Evolutionary conservation across 2,797 vertebrate genomes (phyloP).

Genomic region (Hypotaenidia okinawae): DNA sequence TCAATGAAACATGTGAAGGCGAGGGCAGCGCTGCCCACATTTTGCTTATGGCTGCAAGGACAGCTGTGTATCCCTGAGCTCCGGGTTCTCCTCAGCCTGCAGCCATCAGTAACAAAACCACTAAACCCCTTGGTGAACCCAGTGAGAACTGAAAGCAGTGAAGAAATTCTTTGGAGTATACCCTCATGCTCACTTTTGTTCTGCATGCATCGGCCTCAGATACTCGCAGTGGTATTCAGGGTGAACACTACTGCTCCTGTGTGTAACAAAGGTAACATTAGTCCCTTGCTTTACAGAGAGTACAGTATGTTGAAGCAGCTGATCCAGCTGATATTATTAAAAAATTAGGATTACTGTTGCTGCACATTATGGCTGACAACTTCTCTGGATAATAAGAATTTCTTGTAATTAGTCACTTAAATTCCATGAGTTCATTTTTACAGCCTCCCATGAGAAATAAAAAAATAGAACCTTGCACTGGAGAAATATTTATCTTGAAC

Average conservation of each 20-base stretch:
- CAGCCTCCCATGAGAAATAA: constrained; percentile 14
- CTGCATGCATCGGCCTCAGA: constrained; percentile 44
- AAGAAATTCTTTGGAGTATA: neutral
- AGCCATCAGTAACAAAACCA: neutral
- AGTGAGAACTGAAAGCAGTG: neutral
- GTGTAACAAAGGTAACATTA: constrained; percentile 24
- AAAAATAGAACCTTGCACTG: constrained; percentile 26
- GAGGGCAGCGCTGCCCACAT: neutral
- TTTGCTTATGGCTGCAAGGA: neutral
- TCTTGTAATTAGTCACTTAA: constrained; percentile 28
- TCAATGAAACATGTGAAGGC: neutral
- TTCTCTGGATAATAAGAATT: neutral
- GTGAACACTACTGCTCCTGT: constrained; percentile 20
- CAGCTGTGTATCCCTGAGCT: neutral
- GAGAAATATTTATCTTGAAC: constrained; percentile 56
- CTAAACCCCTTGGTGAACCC: neutral
- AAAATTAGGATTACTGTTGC: neutral
- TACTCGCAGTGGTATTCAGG: neutral
- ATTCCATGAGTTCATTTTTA: constrained; percentile 17
- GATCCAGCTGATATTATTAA: neutral
- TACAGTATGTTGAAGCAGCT: neutral
- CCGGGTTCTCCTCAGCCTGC: neutral
- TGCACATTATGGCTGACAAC: neutral
- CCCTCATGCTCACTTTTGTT: neutral
- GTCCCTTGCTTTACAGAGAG: constrained; percentile 44